Conservation (phyloP, 2,797 vertebrate genomes). For the Cryptoprocta ferox region DNA sequence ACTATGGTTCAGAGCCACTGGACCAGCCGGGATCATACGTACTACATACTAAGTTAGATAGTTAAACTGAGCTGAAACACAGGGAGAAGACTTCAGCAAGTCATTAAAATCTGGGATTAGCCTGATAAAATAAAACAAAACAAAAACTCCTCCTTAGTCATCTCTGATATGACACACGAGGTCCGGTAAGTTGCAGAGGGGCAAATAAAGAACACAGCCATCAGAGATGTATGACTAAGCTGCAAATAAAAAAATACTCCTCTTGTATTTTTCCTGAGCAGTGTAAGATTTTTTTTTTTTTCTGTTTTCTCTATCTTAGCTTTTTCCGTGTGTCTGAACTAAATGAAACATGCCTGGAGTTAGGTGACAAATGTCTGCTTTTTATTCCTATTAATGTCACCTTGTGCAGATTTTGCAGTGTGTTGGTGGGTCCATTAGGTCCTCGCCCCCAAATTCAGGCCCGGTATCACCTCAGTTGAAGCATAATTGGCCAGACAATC, state of each 20-base stretch:
- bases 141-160: not conserved
- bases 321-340: not conserved
- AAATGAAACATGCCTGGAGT: not conserved
- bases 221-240: not conserved
- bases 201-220: not conserved
- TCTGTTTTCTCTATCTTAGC: not conserved
- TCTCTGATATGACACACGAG: not conserved
- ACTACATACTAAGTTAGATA: not conserved
- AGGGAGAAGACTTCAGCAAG: not conserved
- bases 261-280: not conserved
- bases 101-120: not conserved
- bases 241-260: not conserved
- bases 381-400: conserved; percentile 9
- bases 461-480: not conserved
- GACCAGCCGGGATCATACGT: not conserved
- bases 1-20: not conserved
- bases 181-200: not conserved
- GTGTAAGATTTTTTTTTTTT: not conserved
- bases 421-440: not conserved
- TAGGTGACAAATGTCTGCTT: not conserved
- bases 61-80: not conserved
- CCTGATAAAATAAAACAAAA: not conserved
- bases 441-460: not conserved
- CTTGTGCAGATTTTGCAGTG: conserved; percentile 36
- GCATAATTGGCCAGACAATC: not conserved